Evolutionary conservation across 2,113 vertebrate genomes (phyloP), one percentile per base, ranked within the genome.

Genomic region (Chiloscyllium plagiosum): DNA sequence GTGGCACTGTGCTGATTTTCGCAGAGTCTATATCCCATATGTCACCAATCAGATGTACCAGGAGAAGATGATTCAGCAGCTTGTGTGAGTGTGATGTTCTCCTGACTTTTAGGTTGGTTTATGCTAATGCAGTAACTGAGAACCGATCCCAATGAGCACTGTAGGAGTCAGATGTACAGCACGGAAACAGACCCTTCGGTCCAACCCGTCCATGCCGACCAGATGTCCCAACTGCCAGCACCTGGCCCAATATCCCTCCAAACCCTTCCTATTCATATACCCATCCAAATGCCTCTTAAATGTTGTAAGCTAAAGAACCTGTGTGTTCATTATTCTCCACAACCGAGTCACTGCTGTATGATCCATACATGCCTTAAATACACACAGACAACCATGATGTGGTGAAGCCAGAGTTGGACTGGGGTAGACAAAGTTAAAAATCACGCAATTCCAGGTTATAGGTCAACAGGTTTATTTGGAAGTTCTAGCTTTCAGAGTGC

Each of bases 31-130:
- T 37, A 97, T 98, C 94, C 98, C 98, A 0, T 98, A 98, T 69
- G 97, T 98, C 95, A 98, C 97, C 2, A 98, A 98, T 96, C 98
- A 98, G 97, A 98, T 97, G 97, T 98, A 98, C 96, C 98, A 98
- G 96, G 98, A 98, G 96, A 96, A 96, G 15, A 97, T 98, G 0
- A 52, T 98, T 96, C 96, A 96, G 7, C 97, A 97, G 83, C 97
- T 98, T 86, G 95, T 97, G 98, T 98, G 96, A 96, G 98, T 96
- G 22, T 26, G 50, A 50, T 1, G 19, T 42, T 42, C 15, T 42
- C 29, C 72, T 76, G 29, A 76, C 29, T 2, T 2, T 13, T 76
- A 13, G 10, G 29, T 33, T 76, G 2, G 33, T 37, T 37, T 83
- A 83, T 4, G 33, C 10, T 12, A 3, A 2, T 33, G 26, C 5